A percentile compares a stretch with the other conserved stretches of the same genome.
These are phyloP conservation scores for Acronicta psi DNA, from an alignment of 2,888 invertebrate genomes.

Conservation along the genomic window DNA sequence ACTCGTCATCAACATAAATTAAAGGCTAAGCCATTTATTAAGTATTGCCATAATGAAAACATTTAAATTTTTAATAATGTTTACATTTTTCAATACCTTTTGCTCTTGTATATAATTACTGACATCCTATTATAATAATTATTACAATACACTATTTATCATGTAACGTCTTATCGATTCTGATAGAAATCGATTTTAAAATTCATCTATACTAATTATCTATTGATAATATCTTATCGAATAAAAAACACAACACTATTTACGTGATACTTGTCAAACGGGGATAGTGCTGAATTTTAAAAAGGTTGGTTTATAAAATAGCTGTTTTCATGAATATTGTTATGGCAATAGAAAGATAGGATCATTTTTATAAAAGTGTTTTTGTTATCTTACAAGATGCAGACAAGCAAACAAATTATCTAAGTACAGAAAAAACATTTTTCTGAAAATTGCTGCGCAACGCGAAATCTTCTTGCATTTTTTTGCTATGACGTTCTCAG, in stretches of 20 bases:
- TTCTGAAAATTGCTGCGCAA: too few relatives aligned
- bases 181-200: constrained; percentile 47
- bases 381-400: not conserved
- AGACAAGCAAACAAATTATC: not conserved
- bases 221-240: constrained; percentile 42
- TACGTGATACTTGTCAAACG: constrained; percentile 31
- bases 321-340: constrained; percentile 6
- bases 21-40: constrained; percentile 7
- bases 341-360: not conserved
- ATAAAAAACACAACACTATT: constrained; percentile 43
- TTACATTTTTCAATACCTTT: constrained; percentile 34
- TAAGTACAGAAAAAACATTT: too few relatives aligned
- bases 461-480: too few relatives aligned
- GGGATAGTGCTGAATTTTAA: constrained; percentile 35
- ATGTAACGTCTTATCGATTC: constrained; percentile 37
- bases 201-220: constrained; percentile 42
- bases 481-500: too few relatives aligned
- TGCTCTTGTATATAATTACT: constrained; percentile 26
- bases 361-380: not conserved
- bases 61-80: constrained; percentile 43
- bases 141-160: constrained; percentile 34
- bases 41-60: constrained; percentile 24
- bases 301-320: constrained; percentile 31
- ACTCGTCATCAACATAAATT: constrained; percentile 2
- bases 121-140: constrained; percentile 33